Evolutionary conservation across 2,888 invertebrate genomes (phyloP), one percentile per base, ranked within the genome.

Genomic region (Drosophila melanosoma): DNA sequence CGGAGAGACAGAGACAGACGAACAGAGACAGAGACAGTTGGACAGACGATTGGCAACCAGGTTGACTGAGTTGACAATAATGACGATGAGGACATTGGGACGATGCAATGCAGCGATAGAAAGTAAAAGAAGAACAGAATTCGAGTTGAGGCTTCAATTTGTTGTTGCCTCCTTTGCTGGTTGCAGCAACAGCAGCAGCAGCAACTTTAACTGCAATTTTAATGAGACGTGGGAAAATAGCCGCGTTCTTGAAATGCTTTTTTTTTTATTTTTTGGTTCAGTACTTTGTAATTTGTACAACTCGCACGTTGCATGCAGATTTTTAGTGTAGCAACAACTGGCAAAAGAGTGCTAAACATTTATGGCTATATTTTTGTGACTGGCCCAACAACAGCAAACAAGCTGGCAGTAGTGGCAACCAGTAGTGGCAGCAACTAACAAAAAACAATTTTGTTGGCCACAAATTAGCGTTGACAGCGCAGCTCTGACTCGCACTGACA

Each of bases 211-310:
- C 84, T 85, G 86, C 89, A 87, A 80, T 85, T 87, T 89, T 90
- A 91, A 91, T 91, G 90, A 91, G 91, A 91, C 90, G 91, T 84
- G 87, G 84, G 84, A 84, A 84, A 84, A 84, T 78, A 74, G 72
- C 67, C 33, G 40, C 38, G 23, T 61, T 48, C 59, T 23, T 26
- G 36, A 36, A 57, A 35, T 29, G 45, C 23, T 45, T 23, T 15
- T 45, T 45, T 29, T 29, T 29, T 15, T 45, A 23, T 29, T 29
- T 29, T 29, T 29, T 29, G n/a, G 11, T 33, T n/a, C 33, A 40
- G 56, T 56, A 57, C 29, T 51, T 57, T 36, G 72, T 83, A 86
- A 86, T 86, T 86, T 86, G 86, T 88, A 86, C 74, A 76, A 78
- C 82, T 86, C 75, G 86, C 86, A 86, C 86, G 86, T 88, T 82